Evolutionary conservation across 1,140 invertebrate species (phyloP), one percentile per base, ranked within the genome.

Genomic region (Apocrypta bakeri): DNA sequence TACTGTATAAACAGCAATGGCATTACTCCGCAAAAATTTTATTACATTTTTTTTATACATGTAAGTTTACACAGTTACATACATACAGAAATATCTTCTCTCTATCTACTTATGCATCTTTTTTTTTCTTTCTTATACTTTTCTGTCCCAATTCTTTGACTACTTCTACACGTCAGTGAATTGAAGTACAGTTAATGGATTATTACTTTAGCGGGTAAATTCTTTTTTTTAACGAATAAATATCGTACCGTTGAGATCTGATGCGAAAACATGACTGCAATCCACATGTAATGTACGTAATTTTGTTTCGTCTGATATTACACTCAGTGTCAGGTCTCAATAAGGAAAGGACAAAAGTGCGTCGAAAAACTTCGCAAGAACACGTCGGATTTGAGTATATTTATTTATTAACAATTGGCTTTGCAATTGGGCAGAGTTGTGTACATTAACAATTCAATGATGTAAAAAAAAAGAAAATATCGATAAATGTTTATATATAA

Each of bases 1-100:
- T 88, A 90, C 72, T 91, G 90, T 90, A 91, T 90, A 91, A 90
- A 90, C 81, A 87, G 77, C 74, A 80, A 91, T 89, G 89, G 88
- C 90, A 90, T 91, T 91, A 91, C 85, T 87, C 86, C 75, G 69
- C 25, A 71, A 76, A 4, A 85, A 87, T 87, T 86, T 88, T 87
- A 87, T 86, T 90, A 87, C 86, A 84, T 89, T 89, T 75, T 86
- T 86, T 82, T 83, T 88, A 74, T 84, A 86, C n/a, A 31, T 8
- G 48, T 81, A 81, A 81, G 71, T 81, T n/a, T 81, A 75, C 29
- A 81, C 25, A 33, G 29, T 64, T 77, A 73, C 42, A n/a, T 69
- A 81, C 31, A 75, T 56, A 17, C 48, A 56, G 24, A 48, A 77
- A 72, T 82, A 77, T 37, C 12, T 72, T 82, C 48, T 77, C 42